Evolutionary conservation across 1,140 invertebrate genomes (phyloP).

Genomic region (Drosophila hydei): DNA sequence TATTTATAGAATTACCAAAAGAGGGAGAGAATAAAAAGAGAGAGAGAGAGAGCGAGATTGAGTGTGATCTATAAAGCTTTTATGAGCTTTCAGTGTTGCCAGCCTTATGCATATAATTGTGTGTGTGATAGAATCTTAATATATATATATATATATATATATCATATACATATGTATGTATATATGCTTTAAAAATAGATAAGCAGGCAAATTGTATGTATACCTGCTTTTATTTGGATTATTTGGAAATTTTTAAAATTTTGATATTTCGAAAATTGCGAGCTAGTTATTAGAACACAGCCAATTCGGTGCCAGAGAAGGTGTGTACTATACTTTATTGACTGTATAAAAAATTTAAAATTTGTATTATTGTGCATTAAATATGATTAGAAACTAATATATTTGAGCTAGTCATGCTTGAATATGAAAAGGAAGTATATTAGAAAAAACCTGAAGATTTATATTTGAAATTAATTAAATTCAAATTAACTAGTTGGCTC

Average conservation of each 20-base stretch:
- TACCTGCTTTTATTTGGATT: slow-evolving; percentile 35
- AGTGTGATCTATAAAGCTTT: slow-evolving; percentile 13
- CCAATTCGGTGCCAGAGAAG: slow-evolving; percentile 14
- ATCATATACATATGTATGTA: slow-evolving; percentile 17
- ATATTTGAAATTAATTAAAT: no score
- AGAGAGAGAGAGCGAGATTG: slow-evolving; percentile 17
- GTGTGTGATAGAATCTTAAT: slow-evolving; percentile 8
- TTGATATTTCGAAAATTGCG: slow-evolving; percentile 8
- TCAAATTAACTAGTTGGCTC: no score
- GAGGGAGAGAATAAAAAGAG: neutral
- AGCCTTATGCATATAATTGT: slow-evolving; percentile 26
- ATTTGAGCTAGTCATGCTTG: no score
- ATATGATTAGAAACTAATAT: no score
- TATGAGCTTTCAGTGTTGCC: slow-evolving; percentile 34
- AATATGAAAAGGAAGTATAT: no score
- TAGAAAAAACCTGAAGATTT: no score
- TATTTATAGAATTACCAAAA: slow-evolving; percentile 57
- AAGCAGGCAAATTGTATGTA: slow-evolving; percentile 36
- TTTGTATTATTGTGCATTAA: no score
- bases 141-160: slow-evolving; percentile 34
- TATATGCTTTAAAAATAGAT: slow-evolving; percentile 52
- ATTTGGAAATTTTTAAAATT: slow-evolving; percentile 44
- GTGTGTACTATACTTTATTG: no score
- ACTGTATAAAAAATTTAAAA: no score
- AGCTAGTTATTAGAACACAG: slow-evolving; percentile 4